phyloP scores from a whole-genome alignment of 2,888 invertebrate genomes.

The Choristoneura rosaceana region DNA sequence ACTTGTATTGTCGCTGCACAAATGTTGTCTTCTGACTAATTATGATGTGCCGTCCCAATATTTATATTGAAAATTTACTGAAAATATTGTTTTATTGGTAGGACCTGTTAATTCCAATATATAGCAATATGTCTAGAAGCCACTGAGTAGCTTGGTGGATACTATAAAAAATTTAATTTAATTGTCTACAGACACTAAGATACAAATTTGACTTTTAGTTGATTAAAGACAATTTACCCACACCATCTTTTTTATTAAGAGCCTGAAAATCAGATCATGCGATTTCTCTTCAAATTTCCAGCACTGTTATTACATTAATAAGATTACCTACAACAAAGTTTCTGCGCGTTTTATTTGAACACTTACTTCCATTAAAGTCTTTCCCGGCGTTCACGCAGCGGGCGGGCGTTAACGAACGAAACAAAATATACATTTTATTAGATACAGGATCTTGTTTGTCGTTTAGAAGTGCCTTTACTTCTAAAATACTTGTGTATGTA shows the following conservation, averaged over 20 bases:
- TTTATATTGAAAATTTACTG: too few species aligned
- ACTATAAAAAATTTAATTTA: too few species aligned
- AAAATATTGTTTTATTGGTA: not conserved
- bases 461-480: not conserved
- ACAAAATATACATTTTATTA: slow-evolving; percentile 7
- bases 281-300: not conserved
- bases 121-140: too few species aligned
- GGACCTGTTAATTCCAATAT: not conserved
- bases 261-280: too few species aligned
- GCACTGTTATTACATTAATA: not conserved
- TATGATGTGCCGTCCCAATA: not conserved
- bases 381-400: slow-evolving; percentile 19
- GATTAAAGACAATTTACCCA: too few species aligned
- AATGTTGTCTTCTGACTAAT: not conserved
- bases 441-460: slow-evolving; percentile 1
- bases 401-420: slow-evolving; percentile 23
- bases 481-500: not conserved
- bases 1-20: not conserved
- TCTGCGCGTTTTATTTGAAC: not conserved
- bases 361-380: slow-evolving; percentile 30
- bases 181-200: too few species aligned
- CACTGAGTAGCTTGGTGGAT: too few species aligned
- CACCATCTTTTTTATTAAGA: too few species aligned
- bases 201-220: too few species aligned
- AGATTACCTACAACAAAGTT: not conserved